A percentile compares a stretch with the other conserved stretches of the same genome.
phyloP scores from a whole-genome alignment of 2,113 vertebrate species.

The Tachuris rubrigastra region DNA sequence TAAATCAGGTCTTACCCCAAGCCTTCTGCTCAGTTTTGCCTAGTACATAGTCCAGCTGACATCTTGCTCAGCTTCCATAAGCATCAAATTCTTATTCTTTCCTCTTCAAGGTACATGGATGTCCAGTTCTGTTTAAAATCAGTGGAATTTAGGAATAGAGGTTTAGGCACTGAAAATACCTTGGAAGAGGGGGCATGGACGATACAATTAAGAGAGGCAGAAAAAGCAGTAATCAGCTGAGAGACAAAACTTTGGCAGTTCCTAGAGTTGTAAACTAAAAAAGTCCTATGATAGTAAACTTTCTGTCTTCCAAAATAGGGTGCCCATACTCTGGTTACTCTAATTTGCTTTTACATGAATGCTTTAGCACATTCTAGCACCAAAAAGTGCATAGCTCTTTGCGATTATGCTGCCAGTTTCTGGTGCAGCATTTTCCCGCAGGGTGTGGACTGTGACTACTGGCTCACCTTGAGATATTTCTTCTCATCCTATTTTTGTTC shows the following conservation, averaged over 20 bases:
- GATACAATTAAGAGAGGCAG: not conserved
- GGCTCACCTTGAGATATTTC: not conserved
- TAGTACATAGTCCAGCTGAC: not conserved
- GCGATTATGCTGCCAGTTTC: not conserved
- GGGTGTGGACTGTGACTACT: not conserved
- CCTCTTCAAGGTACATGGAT: not conserved
- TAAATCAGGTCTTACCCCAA: not conserved
- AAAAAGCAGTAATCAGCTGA: not conserved
- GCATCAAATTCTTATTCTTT: not conserved
- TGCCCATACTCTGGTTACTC: not conserved
- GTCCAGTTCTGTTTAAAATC: not conserved
- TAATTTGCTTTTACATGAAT: not conserved
- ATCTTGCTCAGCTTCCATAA: not conserved
- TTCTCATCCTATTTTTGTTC: not conserved
- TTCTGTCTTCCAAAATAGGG: not conserved
- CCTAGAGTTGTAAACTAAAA: not conserved
- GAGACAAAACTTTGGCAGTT: not conserved
- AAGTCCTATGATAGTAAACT: not conserved
- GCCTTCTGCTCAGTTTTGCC: not conserved
- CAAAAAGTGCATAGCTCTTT: not conserved
- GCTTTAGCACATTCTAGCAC: not conserved
- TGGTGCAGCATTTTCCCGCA: not conserved
- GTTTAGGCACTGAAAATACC: not conserved
- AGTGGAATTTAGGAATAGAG: not conserved
- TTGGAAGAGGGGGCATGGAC: not conserved